Conservation (phyloP, 2,113 vertebrate genomes). For the Sinocyclocheilus anophthalmus region DNA sequence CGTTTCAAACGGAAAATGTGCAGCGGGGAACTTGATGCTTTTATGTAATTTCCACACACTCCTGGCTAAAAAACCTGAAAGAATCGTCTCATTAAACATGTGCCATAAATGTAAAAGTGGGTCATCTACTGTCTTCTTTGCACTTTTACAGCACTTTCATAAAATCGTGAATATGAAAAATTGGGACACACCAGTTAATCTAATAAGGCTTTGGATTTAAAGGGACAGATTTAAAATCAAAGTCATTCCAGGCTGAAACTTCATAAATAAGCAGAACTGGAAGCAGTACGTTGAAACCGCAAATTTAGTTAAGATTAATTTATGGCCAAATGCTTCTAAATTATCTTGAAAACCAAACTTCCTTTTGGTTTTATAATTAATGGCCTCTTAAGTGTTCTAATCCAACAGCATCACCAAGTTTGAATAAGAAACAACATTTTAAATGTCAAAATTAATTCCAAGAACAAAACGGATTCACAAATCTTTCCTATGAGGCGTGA, state of each 20-base stretch:
- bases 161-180: background rate
- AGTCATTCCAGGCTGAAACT: background rate
- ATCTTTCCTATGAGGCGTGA: background rate
- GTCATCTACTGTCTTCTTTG: background rate
- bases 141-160: conserved; percentile 8
- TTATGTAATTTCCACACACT: conserved; percentile 17
- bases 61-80: background rate
- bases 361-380: background rate
- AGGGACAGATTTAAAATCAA: background rate
- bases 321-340: background rate
- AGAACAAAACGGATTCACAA: background rate
- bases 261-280: background rate
- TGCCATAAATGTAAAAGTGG: background rate
- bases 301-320: conserved; percentile 5
- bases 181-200: background rate
- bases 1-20: conserved; percentile 7
- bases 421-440: background rate
- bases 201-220: background rate
- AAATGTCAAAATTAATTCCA: background rate
- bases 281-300: background rate
- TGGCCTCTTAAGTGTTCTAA: background rate
- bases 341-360: background rate
- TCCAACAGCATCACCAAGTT: background rate
- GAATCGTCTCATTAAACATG: conserved; percentile 3
- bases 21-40: background rate